Evolutionary conservation across 2,797 vertebrate species (phyloP).

Genomic region (Moxostoma hubbsi): DNA sequence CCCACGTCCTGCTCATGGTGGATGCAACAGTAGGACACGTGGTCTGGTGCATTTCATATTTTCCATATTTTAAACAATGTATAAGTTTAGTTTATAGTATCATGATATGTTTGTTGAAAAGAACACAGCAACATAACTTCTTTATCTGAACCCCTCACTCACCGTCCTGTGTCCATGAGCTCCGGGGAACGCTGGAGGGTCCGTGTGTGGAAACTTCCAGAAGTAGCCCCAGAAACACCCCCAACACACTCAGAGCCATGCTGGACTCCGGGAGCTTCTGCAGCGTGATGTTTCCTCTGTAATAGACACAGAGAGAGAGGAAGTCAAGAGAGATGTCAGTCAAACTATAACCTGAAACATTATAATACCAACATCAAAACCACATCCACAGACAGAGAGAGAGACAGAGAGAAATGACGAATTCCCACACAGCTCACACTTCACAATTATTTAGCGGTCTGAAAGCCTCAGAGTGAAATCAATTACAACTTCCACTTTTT

Average conservation of each 20-base stretch:
- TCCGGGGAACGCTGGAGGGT: slow-evolving; percentile 83
- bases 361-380: background rate
- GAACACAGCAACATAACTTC: no score
- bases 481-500: no score
- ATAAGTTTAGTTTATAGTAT: background rate
- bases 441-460: no score
- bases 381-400: background rate
- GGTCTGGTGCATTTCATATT: no score
- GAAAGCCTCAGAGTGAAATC: no score
- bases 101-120: background rate
- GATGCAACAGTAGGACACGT: no score
- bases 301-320: slow-evolving; percentile 42
- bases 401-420: no score
- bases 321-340: background rate
- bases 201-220: slow-evolving; percentile 84
- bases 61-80: no score
- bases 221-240: slow-evolving; percentile 78
- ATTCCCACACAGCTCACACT: no score
- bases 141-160: slow-evolving; percentile 52
- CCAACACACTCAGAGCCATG: slow-evolving; percentile 78
- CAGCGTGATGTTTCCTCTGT: slow-evolving; percentile 82
- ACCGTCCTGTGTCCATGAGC: slow-evolving; percentile 92
- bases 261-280: slow-evolving; percentile 72
- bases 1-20: no score
- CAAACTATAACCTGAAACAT: background rate